phyloP scores from a whole-genome alignment of 2,888 invertebrate genomes.

The Tiliacea aurago region DNA sequence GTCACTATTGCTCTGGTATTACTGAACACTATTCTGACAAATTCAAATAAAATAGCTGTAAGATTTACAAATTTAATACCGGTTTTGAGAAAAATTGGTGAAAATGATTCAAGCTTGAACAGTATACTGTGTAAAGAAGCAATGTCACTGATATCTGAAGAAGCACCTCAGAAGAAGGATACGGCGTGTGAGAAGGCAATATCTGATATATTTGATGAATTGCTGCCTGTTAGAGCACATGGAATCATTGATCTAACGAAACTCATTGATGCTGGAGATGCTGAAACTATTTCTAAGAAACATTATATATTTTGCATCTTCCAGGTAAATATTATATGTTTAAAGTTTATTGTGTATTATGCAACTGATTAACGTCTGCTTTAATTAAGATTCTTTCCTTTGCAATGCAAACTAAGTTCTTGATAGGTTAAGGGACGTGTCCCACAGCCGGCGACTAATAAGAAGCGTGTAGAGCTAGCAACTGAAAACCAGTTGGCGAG shows the following conservation, averaged over 20 bases:
- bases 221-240: slow-evolving; percentile 95
- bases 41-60: slow-evolving; percentile 69
- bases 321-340: slow-evolving; percentile 90
- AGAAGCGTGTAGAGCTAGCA: background rate
- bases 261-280: slow-evolving; percentile 92
- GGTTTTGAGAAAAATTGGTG: slow-evolving; percentile 73
- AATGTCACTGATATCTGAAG: slow-evolving; percentile 75
- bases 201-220: slow-evolving; percentile 92
- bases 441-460: background rate
- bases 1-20: slow-evolving; percentile 83
- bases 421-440: background rate
- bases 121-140: slow-evolving; percentile 82
- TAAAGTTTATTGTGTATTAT: background rate
- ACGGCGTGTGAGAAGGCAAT: slow-evolving; percentile 91
- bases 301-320: slow-evolving; percentile 93
- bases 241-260: slow-evolving; percentile 93
- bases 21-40: slow-evolving; percentile 82
- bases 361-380: background rate
- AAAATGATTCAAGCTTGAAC: slow-evolving; percentile 72
- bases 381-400: background rate
- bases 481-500: background rate
- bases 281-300: slow-evolving; percentile 91
- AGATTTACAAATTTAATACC: slow-evolving; percentile 78
- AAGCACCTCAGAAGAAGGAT: slow-evolving; percentile 66
- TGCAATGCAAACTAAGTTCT: background rate